These are phyloP conservation scores for Gallinago stenura DNA, from an alignment of 2,797 vertebrate genomes.

Conservation along the genomic window DNA sequence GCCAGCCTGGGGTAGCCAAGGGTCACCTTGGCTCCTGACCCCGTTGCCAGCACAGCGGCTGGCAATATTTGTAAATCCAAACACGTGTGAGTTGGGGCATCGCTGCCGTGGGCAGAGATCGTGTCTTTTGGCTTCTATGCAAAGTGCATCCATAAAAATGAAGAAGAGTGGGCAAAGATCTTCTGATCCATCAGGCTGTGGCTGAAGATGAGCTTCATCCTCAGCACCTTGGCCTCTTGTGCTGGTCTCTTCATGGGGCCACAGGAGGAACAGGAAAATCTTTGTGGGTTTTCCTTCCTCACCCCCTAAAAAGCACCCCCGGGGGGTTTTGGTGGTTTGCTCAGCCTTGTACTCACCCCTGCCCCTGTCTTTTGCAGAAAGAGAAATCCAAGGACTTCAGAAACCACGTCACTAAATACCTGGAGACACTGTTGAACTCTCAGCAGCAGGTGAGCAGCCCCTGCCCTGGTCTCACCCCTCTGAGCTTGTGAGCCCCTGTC, in stretches of 20 bases:
- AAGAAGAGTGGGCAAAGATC: neutral
- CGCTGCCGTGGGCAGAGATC: accelerated
- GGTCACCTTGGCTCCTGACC: neutral
- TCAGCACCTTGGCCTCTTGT: accelerated
- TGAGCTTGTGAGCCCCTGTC: accelerated
- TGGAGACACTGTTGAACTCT: slow-evolving; percentile 90
- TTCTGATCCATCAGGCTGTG: neutral
- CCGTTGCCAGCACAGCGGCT: accelerated
- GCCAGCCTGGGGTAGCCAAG: neutral
- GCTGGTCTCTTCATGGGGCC: accelerated
- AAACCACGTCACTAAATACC: slow-evolving; percentile 89
- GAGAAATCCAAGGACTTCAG: slow-evolving; percentile 94
- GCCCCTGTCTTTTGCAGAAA: slow-evolving; percentile 80
- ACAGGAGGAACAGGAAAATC: neutral
- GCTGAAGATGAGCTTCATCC: neutral
- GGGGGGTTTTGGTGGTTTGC: neutral
- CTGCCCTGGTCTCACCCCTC: neutral
- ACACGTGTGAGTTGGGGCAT: accelerated
- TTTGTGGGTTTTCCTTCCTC: neutral
- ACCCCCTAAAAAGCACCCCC: too few relatives aligned
- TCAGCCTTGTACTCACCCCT: neutral
- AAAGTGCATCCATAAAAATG: accelerated
- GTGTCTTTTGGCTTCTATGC: neutral
- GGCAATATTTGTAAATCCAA: neutral
- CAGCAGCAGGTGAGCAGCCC: slow-evolving; percentile 91